Base-by-base conservation (phyloP, 2,888 invertebrate species). In the Standfussiana lucernea region DNA sequence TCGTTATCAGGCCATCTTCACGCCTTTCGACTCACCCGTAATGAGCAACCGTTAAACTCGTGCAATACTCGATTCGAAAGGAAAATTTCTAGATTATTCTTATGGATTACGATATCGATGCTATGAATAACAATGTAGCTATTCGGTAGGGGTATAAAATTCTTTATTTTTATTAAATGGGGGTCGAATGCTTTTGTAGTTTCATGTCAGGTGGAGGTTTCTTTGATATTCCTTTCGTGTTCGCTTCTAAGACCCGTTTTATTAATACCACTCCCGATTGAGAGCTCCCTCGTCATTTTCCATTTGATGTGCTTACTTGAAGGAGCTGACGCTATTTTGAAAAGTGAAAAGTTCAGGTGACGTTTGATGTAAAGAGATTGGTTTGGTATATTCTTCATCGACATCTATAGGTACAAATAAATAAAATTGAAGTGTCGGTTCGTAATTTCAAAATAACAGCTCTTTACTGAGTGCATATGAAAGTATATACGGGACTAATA, bases 1-100 rank as follows among this genome's bases (percentile, higher is more conserved):
- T 85, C 62, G 87, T 90, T 91, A 91, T 90, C 90, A 77, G 75
- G 11, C 70, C 82, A 91, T 91, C 91, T 90, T 90, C 84, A 90
- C 90, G 91, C 82, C 81, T 81, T 85, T 89, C 84, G 88, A 82
- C 76, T 69, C 80, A 71, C 72, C 69, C 65, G 77, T 86, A 87
- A 87, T 88, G 87, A 86, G 88, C 85, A 74, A 73, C 78, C 78
- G 84, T 77, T 79, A 83, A 77, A 64, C 37, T 69, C 76, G 85
- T 85, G 79, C 86, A 88, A 76, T 85, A 84, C 83, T 76, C 76
- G 61, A 88, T 83, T 78, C 79, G 76, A 81, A 88, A 88, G 83
- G 82, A 87, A 87, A 79, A 73, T 77, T 80, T 88, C 85, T 87
- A 83, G 80, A 86, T 85, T 80, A 83, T 85, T 84, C 78, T 71